Conservation (phyloP, 2,888 invertebrate species). For the Lysandra coridon region DNA sequence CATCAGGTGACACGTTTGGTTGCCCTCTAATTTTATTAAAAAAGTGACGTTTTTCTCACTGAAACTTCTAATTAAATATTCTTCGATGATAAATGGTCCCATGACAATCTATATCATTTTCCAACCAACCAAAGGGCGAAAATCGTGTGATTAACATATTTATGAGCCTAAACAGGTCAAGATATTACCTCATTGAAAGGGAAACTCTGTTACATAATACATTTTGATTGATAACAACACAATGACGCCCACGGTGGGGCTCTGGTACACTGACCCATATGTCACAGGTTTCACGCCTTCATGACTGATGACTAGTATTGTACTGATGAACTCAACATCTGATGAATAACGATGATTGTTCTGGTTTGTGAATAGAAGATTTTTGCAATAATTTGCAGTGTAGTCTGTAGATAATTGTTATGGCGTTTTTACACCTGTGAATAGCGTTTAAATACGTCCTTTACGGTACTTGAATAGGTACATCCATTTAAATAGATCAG, state of each 20-base stretch:
- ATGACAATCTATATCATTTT: not conserved
- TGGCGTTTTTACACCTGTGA: not conserved
- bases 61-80: too few relatives aligned
- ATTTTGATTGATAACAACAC: constrained; percentile 30
- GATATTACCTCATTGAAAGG: constrained; percentile 30
- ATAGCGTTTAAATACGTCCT: not conserved
- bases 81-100: too few relatives aligned
- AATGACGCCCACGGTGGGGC: constrained; percentile 31
- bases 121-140: not conserved
- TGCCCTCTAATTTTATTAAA: too few relatives aligned
- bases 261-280: constrained; percentile 11
- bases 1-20: too few relatives aligned
- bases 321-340: not conserved
- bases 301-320: not conserved
- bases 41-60: too few relatives aligned
- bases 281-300: not conserved
- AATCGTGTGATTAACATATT: not conserved
- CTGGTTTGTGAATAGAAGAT: not conserved
- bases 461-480: too few relatives aligned
- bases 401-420: not conserved
- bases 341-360: not conserved
- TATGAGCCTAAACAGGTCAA: not conserved
- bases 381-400: not conserved
- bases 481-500: too few relatives aligned
- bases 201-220: constrained; percentile 31